Evolutionary conservation across 2,797 vertebrate species (phyloP), one percentile per base, ranked within the genome.

Genomic region (Sarcoramphus papa): DNA sequence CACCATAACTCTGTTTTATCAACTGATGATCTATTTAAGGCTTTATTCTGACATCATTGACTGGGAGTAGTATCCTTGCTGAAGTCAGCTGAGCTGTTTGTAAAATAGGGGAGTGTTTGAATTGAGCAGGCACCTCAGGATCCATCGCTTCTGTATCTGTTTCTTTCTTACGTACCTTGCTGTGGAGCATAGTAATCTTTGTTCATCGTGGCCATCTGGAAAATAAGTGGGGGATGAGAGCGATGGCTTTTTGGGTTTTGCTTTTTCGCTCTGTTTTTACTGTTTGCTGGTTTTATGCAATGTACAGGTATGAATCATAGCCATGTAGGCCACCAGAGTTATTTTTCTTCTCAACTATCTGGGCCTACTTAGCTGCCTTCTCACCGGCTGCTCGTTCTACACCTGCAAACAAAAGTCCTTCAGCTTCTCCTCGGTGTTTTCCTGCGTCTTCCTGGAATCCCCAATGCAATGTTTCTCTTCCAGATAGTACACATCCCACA

Each of bases 171-270:
- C 2, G 1, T 47, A 35, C 17, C 18, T 69, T 90, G 54, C 30
- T 6, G 1, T n/a, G 14, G 30, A 59, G 19, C 53, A 35, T 8
- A 40, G 13, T 10, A 9, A 47, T 50, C 17, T 62, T 68, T 45
- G 10, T 69, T 72, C 11, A 40, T 41, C 33, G 5, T 43, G 22
- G 35, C 7, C 37, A 40, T 20, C 27, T 47, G 37, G n/a, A 78
- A 88, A 92, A 65, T 31, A 75, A 84, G 53, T 15, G 6, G 37
- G 48, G 35, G 10, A 43, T 67, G 6, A 47, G 23, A 81, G 19
- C 1, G 3, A 28, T 47, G 14, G 6, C 13, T 56, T 67, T 59
- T 50, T 7, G 9, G 3, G 5, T 0, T 45, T 74, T 43, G 6
- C 3, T 63, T 57, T 56, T 56, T 33, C 2, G 0, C 18, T 37